These are phyloP conservation scores for Acipenser ruthenus DNA, from an alignment of 2,797 vertebrate species.

Conservation along the genomic window DNA sequence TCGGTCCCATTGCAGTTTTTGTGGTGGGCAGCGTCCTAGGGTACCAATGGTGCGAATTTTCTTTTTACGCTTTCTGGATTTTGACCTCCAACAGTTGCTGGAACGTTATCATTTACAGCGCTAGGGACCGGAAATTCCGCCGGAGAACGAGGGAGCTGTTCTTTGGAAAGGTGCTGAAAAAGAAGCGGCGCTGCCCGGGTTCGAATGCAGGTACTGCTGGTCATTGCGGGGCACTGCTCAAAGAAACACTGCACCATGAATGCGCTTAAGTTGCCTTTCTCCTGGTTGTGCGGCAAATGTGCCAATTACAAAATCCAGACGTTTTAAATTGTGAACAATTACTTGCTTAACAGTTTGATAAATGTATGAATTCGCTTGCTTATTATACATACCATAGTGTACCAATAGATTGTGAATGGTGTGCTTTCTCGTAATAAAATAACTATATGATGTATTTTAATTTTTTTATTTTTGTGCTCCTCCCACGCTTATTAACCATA, in stretches of 20 bases:
- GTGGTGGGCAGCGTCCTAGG: slow-evolving; percentile 34
- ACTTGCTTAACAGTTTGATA: no score
- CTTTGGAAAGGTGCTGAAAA: slow-evolving; percentile 9
- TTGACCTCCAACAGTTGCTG: slow-evolving; percentile 42
- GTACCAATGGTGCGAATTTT: slow-evolving; percentile 39
- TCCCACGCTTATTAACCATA: no score
- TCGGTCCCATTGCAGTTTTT: slow-evolving; percentile 34
- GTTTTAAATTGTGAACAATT: no score
- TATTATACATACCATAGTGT: no score
- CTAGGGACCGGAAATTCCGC: slow-evolving; percentile 33
- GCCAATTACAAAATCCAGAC: no score
- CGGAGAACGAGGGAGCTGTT: slow-evolving; percentile 31
- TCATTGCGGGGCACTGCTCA: slow-evolving; percentile 10
- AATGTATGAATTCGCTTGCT: no score
- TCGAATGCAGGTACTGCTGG: neutral
- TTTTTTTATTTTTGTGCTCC: no score
- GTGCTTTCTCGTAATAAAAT: no score
- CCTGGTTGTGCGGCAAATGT: no score
- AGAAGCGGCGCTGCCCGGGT: neutral
- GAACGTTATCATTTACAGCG: slow-evolving; percentile 40
- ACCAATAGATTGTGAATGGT: no score
- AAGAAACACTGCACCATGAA: slow-evolving; percentile 28
- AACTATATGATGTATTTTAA: no score
- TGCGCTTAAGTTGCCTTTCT: neutral
- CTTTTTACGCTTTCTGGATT: slow-evolving; percentile 43